Conservation (phyloP, 2,113 vertebrate species). For the Nothobranchius kuhntae region DNA sequence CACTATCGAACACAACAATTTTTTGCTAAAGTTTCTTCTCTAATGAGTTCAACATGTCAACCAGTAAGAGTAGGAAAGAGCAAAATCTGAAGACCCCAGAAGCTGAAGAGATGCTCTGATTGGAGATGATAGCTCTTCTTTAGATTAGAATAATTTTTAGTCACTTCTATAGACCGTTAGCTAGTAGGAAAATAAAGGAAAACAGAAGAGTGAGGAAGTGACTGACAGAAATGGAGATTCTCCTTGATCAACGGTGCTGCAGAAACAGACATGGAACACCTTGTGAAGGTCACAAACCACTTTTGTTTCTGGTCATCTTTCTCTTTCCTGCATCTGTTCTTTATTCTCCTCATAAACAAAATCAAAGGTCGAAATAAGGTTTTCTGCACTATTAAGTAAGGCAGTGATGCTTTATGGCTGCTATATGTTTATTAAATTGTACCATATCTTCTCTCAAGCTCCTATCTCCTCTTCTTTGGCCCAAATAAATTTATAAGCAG, state of each 20-base stretch:
- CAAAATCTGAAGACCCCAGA: too few relatives aligned
- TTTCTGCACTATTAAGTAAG: constrained; percentile 12
- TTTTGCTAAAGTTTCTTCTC: too few relatives aligned
- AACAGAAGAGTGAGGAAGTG: constrained; percentile 31
- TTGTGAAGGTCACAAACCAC: constrained; percentile 13
- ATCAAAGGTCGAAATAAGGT: constrained; percentile 2
- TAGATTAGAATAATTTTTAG: too few relatives aligned
- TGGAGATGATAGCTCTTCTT: too few relatives aligned
- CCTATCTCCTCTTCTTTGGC: constrained; percentile 8
- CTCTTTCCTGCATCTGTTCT: constrained; percentile 1
- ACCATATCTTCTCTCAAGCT: background rate
- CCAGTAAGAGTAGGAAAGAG: too few relatives aligned
- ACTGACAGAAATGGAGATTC: constrained; percentile 59
- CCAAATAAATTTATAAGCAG: constrained; percentile 7
- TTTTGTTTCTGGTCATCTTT: constrained; percentile 18
- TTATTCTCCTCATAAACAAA: constrained; percentile 22
- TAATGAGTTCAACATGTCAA: too few relatives aligned
- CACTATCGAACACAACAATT: too few relatives aligned
- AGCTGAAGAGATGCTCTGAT: too few relatives aligned
- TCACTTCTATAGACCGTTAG: constrained; percentile 9
- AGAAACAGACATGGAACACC: constrained; percentile 8
- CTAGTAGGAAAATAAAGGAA: constrained; percentile 20
- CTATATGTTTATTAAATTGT: constrained; percentile 7
- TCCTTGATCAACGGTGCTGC: too few relatives aligned
- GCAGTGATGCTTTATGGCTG: background rate